Conservation (phyloP, 2,113 vertebrate genomes). For the Grammatotria lemairii region DNA sequence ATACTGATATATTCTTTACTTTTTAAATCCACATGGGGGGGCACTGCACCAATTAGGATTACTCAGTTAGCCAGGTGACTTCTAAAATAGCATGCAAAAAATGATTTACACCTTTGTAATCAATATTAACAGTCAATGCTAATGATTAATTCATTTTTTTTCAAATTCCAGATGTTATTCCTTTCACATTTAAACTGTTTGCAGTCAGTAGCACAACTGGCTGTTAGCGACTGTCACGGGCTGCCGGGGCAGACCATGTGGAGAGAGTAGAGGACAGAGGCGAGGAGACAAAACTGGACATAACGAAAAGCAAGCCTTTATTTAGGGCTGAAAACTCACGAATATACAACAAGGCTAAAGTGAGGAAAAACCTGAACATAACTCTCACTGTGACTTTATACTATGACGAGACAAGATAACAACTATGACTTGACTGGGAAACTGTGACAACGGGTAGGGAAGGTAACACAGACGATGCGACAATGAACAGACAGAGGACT, state of each 20-base stretch:
- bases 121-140: not conserved
- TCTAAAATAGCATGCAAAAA: not conserved
- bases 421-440: not conserved
- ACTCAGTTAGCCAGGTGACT: not conserved
- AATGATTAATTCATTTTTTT: fast-evolving
- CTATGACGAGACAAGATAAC: not conserved
- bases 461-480: not conserved
- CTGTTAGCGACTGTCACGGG: not conserved
- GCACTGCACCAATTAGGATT: not conserved
- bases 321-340: fast-evolving
- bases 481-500: not conserved
- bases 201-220: not conserved
- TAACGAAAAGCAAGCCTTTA: not conserved
- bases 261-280: not conserved
- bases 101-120: not conserved
- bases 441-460: not conserved
- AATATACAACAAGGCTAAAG: not conserved
- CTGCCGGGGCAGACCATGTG: not conserved
- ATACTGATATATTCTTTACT: not conserved
- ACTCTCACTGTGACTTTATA: not conserved
- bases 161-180: not conserved
- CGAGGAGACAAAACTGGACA: not conserved
- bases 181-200: not conserved
- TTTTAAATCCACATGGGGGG: not conserved
- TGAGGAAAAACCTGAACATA: not conserved